Conservation (phyloP, 2,797 vertebrate species). For the Sebastiscus albofasciatus region DNA sequence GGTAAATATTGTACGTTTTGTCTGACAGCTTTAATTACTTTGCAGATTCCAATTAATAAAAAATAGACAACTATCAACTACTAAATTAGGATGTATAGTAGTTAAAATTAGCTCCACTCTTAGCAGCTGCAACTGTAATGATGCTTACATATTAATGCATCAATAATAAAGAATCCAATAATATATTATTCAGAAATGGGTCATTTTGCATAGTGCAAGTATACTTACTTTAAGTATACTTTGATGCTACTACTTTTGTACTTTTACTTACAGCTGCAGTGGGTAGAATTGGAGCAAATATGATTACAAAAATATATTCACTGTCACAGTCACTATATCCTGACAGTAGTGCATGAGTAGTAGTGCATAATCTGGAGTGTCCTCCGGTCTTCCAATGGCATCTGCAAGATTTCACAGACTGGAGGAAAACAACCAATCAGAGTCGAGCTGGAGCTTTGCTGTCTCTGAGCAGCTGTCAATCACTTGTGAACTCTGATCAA, state of each 20-base stretch:
- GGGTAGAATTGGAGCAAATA: too few relatives aligned
- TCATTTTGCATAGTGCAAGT: not conserved
- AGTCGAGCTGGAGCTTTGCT: too few relatives aligned
- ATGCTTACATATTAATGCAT: not conserved
- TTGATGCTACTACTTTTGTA: not conserved
- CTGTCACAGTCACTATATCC: too few relatives aligned
- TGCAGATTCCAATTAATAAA: not conserved
- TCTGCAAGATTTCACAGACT: too few relatives aligned
- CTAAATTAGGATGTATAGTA: not conserved
- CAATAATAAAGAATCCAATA: not conserved
- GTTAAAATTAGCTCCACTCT: not conserved
- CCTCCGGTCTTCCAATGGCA: too few relatives aligned
- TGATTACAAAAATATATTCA: too few relatives aligned
- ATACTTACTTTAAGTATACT: not conserved
- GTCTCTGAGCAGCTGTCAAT: too few relatives aligned
- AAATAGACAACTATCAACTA: not conserved
- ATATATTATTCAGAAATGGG: not conserved
- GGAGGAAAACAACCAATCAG: too few relatives aligned
- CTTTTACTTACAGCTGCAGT: not conserved
- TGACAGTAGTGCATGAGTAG: too few relatives aligned
- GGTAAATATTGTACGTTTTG: not conserved
- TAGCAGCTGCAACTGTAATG: not conserved
- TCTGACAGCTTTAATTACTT: not conserved
- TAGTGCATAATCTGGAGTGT: too few relatives aligned
- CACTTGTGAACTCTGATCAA: too few relatives aligned